Evolutionary conservation across 2,888 invertebrate genomes (phyloP).

Genomic region (Priocnemis perturbator): DNA sequence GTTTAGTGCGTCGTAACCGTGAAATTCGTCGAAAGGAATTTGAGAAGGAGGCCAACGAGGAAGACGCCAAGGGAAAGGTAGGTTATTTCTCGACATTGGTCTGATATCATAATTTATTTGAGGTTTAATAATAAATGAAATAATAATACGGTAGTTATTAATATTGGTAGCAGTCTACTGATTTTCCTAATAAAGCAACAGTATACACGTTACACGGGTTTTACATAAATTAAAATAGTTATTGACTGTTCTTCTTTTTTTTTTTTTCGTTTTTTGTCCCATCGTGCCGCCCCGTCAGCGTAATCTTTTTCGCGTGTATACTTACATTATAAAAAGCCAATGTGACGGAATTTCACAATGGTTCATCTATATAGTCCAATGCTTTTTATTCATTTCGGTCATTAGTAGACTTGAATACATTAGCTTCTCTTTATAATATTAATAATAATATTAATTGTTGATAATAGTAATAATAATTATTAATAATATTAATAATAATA

Average conservation of each 20-base stretch:
- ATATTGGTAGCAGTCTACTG: slow-evolving; percentile 62
- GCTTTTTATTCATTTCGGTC: slow-evolving; percentile 12
- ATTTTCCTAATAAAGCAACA: slow-evolving; percentile 62
- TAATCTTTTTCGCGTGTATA: slow-evolving; percentile 44
- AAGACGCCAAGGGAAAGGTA: no score
- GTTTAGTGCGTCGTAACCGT: no score
- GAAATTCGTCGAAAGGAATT: no score
- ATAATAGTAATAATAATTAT: slow-evolving; percentile 23
- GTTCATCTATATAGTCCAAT: slow-evolving; percentile 17
- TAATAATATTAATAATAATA: slow-evolving; percentile 26
- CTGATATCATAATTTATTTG: slow-evolving; percentile 61
- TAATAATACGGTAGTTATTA: slow-evolving; percentile 51
- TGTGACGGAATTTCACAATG: slow-evolving; percentile 10
- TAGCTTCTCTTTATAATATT: slow-evolving; percentile 17
- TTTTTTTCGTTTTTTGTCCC: slow-evolving; percentile 11
- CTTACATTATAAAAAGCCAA: slow-evolving; percentile 28
- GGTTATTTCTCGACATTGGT: not conserved
- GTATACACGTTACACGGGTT: slow-evolving; percentile 53
- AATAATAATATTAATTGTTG: slow-evolving; percentile 22
- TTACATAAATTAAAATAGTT: slow-evolving; percentile 59
- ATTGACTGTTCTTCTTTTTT: slow-evolving; percentile 42
- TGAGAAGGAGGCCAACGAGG: no score
- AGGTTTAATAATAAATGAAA: slow-evolving; percentile 61
- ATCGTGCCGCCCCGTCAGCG: no score
- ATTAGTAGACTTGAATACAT: slow-evolving; percentile 41